Evolutionary conservation across 2,113 vertebrate genomes (phyloP), one percentile per base, ranked within the genome.

Genomic region (Pagrus major): DNA sequence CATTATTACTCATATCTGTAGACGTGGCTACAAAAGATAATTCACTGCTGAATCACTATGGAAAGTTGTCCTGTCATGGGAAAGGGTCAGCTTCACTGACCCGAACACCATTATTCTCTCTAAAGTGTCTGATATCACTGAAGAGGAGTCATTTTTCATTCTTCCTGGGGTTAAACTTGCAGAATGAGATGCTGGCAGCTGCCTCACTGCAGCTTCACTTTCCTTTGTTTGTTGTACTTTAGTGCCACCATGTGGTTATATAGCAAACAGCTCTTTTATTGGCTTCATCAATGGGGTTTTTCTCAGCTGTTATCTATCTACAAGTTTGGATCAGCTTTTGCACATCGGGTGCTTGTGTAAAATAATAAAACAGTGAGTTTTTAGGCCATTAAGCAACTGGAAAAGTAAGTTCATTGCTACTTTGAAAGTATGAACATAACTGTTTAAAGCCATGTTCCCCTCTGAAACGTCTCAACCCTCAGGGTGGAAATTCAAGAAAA

Each of bases 241-340:
- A 55, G 46, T 59, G 86, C 79, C 92, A 44, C 44, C 88, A 72
- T 6, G 84, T 87, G 92, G 91, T 69, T 47, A 3, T 12, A 31
- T 9, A 8, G 9, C 56, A 27, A 72, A 69, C 37, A 5, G 31
- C 27, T 20, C 49, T 15, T 41, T 6, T 41, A 16, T 27, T 15
- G 12, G 51, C 29, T 58, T 31, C 4, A 23, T 16, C 9, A 15
- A 7, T 14, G 14, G 33, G 33, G 44, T 25, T 15, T 31, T 25
- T 16, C 9, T 14, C 60, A 18, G 31, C 15, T 0, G 5, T 20
- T 20, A 37, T 21, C 10, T 27, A 9, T 31, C 3, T 1, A 16
- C 37, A n/a, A 39, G 2, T 54, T 10, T 21, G 37, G 20, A 27
- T 47, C 65, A 76, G 15, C 49, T 51, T 58, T 58, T 52, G 18